Base-by-base conservation (phyloP, 2,888 invertebrate species). In the Andrena bicolor region DNA sequence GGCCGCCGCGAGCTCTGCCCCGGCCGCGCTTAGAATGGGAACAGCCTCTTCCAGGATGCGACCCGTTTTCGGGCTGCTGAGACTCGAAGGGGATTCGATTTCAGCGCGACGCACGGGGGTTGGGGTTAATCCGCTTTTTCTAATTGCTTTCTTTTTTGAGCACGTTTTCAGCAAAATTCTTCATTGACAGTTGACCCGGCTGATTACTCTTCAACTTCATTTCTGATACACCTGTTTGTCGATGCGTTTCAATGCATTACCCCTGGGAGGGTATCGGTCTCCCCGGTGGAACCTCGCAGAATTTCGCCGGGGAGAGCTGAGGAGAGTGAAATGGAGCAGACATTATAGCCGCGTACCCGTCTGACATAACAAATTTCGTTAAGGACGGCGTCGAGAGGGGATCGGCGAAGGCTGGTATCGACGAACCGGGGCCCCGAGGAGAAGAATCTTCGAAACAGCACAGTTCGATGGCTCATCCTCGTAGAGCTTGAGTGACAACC, bases 401-500 rank as follows among this genome's bases (percentile, higher is more conserved):
- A 20, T 10, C 53, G 76, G 80, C 70, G 68, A 63, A 73, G 58
- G 69, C 41, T 70, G 48, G 64, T 60, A 76, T 23, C 64, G 64
- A 71, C 71, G 80, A 68, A 64, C 32, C 35, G 53, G 60, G 61
- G 35, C 7, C 60, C 56, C 53, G 53, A 72, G 60, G 82, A 76
- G 70, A 23, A 32, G 61, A 82, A 75, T 80, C 64, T 78, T 70
- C 48, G 72, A 60, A 77, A 80, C 88, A 88, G 90, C 90, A 91
- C 89, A 92, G 91, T 91, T 91, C 89, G 90, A 93, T 92, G 90
- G 90, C 53, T 91, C 89, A 86, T 92, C 89, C 88, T 83, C 86
- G 63, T 68, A 76, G 87, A 90, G 89, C 84, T 87, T 88, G 90
- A 93, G 91, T 93, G 93, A 93, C 93, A 93, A 92, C 92, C 91